Evolutionary conservation across 1,140 invertebrate species (phyloP).

Genomic region (Pomacea maculata): DNA sequence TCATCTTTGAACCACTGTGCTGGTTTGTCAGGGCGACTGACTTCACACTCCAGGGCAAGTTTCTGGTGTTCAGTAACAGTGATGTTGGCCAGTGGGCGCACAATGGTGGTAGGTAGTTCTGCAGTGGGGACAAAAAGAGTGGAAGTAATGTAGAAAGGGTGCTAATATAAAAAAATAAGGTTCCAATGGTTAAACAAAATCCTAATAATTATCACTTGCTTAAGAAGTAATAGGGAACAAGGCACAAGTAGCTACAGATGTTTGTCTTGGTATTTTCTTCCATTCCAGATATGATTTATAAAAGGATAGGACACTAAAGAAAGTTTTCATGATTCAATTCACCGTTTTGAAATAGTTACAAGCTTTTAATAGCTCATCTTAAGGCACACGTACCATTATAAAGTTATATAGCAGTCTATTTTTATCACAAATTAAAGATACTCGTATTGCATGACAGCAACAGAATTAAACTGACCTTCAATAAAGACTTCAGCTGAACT

Average conservation of each 20-base stretch:
- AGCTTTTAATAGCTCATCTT: no score
- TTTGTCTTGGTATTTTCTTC: no score
- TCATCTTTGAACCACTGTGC: conserved; percentile 89
- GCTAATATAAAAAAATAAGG: background rate
- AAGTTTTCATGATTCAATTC: no score
- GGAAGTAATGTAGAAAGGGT: background rate
- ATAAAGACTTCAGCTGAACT: conserved; percentile 35
- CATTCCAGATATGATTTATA: no score
- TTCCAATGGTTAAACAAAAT: background rate
- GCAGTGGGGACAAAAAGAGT: conserved; percentile 16
- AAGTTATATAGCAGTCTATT: no score
- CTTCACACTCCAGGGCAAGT: conserved; percentile 57
- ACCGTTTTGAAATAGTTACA: no score
- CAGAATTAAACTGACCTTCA: conserved; percentile 26
- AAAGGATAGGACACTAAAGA: no score
- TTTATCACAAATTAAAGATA: no score
- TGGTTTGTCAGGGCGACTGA: conserved; percentile 76
- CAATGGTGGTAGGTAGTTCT: conserved; percentile 55
- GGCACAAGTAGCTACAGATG: no score
- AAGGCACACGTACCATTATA: no score
- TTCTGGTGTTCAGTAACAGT: conserved; percentile 43
- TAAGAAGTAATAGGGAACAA: no score
- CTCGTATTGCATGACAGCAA: no score
- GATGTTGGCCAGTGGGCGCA: conserved; percentile 52
- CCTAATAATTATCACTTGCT: background rate